A percentile compares a stretch with the other conserved stretches of the same genome.
phyloP scores from a whole-genome alignment of 2,888 invertebrate species.

The Acrobasis suavella region DNA sequence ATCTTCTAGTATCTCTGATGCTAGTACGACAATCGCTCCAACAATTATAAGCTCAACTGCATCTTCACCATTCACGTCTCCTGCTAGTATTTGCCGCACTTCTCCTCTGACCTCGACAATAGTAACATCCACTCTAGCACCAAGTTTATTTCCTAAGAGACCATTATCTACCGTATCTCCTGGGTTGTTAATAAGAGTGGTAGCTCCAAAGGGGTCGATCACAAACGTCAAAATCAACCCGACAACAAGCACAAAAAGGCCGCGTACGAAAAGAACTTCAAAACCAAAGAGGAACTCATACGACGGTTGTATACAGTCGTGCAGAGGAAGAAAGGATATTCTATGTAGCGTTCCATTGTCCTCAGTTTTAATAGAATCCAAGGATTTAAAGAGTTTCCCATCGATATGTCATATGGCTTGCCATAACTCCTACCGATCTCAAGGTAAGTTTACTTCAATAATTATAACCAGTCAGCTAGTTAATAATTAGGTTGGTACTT shows the following conservation, averaged over 20 bases:
- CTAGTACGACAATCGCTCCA: slow-evolving; percentile 6
- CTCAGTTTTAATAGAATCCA: slow-evolving; percentile 53
- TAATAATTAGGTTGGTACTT: too few relatives aligned
- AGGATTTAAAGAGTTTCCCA: slow-evolving; percentile 69
- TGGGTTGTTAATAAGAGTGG: slow-evolving; percentile 58
- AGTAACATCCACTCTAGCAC: background rate
- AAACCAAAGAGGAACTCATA: slow-evolving; percentile 61
- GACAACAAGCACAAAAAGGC: slow-evolving; percentile 48
- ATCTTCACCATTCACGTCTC: slow-evolving; percentile 3
- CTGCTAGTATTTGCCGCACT: slow-evolving; percentile 1
- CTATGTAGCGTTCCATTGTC: slow-evolving; percentile 61
- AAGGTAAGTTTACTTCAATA: slow-evolving; percentile 52
- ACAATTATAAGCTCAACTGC: slow-evolving; percentile 3
- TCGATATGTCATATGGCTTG: slow-evolving; percentile 76
- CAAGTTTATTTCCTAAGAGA: slow-evolving; percentile 15
- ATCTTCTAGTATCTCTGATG: slow-evolving; percentile 1
- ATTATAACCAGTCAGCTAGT: background rate
- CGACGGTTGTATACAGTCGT: slow-evolving; percentile 61
- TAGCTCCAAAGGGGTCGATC: slow-evolving; percentile 60
- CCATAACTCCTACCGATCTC: slow-evolving; percentile 68
- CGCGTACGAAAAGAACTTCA: slow-evolving; percentile 41
- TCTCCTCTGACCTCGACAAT: background rate
- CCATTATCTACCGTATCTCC: slow-evolving; percentile 26
- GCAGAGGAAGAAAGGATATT: slow-evolving; percentile 50
- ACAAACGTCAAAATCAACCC: slow-evolving; percentile 64